These are phyloP conservation scores for Paragorgia papillata DNA, from an alignment of 92 coral and sea anemone species.

Conservation along the genomic window DNA sequence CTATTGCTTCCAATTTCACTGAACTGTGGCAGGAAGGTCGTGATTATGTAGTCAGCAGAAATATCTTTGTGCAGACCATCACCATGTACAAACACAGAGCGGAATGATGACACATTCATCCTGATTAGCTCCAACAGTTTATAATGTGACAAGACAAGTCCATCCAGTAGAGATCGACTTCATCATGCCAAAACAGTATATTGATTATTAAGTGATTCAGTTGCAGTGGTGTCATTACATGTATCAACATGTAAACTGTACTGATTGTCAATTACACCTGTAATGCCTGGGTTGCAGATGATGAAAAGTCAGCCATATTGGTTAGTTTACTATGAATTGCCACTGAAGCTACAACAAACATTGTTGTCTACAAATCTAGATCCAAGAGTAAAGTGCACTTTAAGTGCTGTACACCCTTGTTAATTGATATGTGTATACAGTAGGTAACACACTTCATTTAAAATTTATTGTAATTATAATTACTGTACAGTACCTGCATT, in stretches of 20 bases:
- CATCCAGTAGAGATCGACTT: conserved; percentile 9
- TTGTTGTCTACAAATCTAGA: background rate
- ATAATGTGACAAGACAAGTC: conserved; percentile 41
- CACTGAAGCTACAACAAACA: background rate
- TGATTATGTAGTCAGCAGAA: conserved; percentile 18
- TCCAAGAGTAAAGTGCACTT: no score
- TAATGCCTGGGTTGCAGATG: no score
- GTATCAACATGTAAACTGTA: no score
- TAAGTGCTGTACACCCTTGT: no score
- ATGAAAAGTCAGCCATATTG: no score
- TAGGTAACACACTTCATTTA: conserved; percentile 1
- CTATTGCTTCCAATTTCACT: conserved; percentile 36
- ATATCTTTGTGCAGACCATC: conserved; percentile 10
- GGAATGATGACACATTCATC: conserved; percentile 12
- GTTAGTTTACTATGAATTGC: no score
- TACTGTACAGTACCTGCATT: conserved; percentile 22
- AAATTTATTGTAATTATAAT: background rate
- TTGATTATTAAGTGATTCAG: background rate
- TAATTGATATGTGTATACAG: background rate
- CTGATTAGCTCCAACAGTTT: conserved; percentile 16
- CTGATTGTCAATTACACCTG: no score
- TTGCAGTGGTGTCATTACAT: no score
- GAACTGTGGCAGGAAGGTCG: conserved; percentile 38
- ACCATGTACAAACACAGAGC: conserved; percentile 25
- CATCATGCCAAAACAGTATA: background rate